phyloP scores from a whole-genome alignment of 2,113 vertebrate species.

The Lethenteron camtschaticum region DNA sequence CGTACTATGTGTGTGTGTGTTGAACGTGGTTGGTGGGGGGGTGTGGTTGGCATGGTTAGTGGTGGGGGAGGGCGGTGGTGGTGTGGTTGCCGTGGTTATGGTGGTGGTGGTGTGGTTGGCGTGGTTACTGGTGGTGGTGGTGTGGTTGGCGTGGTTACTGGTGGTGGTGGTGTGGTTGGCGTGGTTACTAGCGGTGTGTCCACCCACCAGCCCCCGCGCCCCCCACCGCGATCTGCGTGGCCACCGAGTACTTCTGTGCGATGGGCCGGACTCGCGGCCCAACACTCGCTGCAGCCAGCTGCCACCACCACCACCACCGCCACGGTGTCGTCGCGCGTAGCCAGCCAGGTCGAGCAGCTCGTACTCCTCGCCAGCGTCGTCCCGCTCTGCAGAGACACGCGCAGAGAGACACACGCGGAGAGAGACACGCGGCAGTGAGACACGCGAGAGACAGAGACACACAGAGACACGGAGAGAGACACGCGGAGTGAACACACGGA shows the following conservation, averaged over 20 bases:
- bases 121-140: too few relatives aligned
- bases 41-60: too few relatives aligned
- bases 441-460: too few relatives aligned
- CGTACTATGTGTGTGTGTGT: too few relatives aligned
- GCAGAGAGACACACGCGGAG: neutral
- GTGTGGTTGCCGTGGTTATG: too few relatives aligned
- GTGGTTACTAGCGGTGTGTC: neutral
- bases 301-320: slow-evolving; percentile 14
- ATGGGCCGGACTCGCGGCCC: slow-evolving; percentile 64
- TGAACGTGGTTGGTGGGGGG: too few relatives aligned
- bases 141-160: neutral
- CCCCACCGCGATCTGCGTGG: slow-evolving; percentile 80
- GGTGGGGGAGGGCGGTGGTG: too few relatives aligned
- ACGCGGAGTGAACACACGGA: too few relatives aligned
- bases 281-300: slow-evolving; percentile 80
- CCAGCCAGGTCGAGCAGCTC: slow-evolving; percentile 75
- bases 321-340: slow-evolving; percentile 44
- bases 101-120: too few relatives aligned
- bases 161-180: neutral
- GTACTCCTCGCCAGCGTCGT: slow-evolving; percentile 65
- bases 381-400: slow-evolving; percentile 21
- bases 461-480: too few relatives aligned
- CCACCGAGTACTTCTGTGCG: slow-evolving; percentile 77
- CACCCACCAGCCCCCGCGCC: slow-evolving; percentile 70
- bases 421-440: too few relatives aligned